Evolutionary conservation across 2,888 invertebrate species (phyloP).

Genomic region (Linyphia triangularis): DNA sequence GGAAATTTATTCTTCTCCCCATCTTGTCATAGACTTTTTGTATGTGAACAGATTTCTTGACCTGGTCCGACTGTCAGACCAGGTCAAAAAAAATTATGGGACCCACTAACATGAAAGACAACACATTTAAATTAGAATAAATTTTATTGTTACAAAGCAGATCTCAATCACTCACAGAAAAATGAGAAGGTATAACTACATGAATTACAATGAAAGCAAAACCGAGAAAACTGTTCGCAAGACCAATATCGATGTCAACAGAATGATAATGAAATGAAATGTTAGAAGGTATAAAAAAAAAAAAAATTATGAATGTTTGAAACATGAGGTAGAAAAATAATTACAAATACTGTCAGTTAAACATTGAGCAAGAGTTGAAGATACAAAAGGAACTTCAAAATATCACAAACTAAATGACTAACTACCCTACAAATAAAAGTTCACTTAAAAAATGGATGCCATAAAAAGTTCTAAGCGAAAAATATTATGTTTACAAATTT

Average conservation of each 20-base stretch:
- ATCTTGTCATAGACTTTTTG: too few relatives aligned
- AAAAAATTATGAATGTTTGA: conserved; percentile 27
- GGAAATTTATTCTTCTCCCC: too few relatives aligned
- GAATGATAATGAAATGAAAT: conserved; percentile 31
- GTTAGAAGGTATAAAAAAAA: neutral
- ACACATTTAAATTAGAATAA: conserved; percentile 20
- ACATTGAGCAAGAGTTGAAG: conserved; percentile 62
- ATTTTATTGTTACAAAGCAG: conserved; percentile 69
- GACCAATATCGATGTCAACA: conserved; percentile 24
- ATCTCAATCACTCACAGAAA: conserved; percentile 60
- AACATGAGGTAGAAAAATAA: conserved; percentile 69
- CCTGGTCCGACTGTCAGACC: too few relatives aligned
- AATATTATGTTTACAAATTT: conserved; percentile 37
- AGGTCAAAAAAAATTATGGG: too few relatives aligned
- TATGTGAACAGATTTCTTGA: too few relatives aligned
- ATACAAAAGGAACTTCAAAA: conserved; percentile 70
- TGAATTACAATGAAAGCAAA: conserved; percentile 68
- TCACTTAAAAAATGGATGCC: conserved; percentile 46
- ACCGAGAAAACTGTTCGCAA: neutral
- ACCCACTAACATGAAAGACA: too few relatives aligned
- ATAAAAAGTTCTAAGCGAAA: conserved; percentile 36
- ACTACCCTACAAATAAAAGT: conserved; percentile 43
- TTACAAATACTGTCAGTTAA: conserved; percentile 65
- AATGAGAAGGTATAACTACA: conserved; percentile 60
- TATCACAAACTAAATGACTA: conserved; percentile 74